Percentiles rank a stretch among this genome's conserved stretches.
Evolutionary conservation across 2,888 invertebrate genomes (phyloP).

Genomic region (Podabrus alpinus): DNA sequence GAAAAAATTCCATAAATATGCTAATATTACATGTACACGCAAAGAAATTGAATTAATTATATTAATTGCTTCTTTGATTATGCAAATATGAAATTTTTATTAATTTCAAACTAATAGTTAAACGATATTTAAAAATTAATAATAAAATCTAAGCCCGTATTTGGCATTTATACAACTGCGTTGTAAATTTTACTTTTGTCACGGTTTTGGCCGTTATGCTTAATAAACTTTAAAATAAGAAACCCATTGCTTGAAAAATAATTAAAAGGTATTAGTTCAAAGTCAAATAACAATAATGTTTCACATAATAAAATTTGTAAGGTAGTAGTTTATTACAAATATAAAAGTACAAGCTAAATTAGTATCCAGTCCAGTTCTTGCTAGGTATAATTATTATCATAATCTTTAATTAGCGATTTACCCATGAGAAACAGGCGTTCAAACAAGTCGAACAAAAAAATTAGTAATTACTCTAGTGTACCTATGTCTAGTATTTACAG

Average conservation of each 20-base stretch:
- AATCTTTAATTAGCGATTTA: not conserved
- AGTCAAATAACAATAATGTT: not conserved
- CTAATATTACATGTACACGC: not conserved
- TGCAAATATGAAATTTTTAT: not conserved
- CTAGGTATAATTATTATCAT: not conserved
- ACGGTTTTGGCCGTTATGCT: not conserved
- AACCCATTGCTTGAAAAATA: not conserved
- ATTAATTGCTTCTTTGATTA: not conserved
- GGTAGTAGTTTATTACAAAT: not conserved
- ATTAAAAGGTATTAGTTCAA: not conserved
- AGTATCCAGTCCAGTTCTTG: not conserved
- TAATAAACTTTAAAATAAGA: not conserved
- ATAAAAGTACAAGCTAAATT: not conserved
- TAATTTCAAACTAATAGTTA: not conserved
- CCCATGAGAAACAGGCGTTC: not conserved
- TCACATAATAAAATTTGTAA: not conserved
- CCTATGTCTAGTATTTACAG: not conserved
- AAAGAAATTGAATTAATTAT: not conserved
- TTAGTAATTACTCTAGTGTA: not conserved
- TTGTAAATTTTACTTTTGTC: not conserved
- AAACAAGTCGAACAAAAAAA: not conserved
- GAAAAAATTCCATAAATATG: not conserved
- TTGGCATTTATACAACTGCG: not conserved
- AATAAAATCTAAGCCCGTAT: not conserved
- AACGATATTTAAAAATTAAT: not conserved